Evolutionary conservation across 2,888 invertebrate species (phyloP), one percentile per base, ranked within the genome.

Genomic region (Deilephila elpenor): DNA sequence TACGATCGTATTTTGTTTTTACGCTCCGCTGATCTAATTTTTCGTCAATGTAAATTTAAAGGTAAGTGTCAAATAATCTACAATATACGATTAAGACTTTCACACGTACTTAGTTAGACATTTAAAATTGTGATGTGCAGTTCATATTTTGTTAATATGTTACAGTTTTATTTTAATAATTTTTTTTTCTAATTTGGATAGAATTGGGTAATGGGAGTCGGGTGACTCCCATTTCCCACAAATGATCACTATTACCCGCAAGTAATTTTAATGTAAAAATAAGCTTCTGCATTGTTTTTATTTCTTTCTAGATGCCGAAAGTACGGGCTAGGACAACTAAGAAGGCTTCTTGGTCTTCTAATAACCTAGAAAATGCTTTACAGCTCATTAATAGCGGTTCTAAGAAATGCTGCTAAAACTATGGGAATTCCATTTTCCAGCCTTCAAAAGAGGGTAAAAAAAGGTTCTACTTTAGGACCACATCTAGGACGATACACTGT

Each of bases 261-360:
- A 74, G 64, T 72, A 59, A 62, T 51, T 53, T 51, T 32, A 59
- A 37, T 51, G 32, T 74, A 25, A 5, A n/a, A 59, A 29, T 76
- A 61, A 51, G 25, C 37, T 74, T 75, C 74, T 75, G 72, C 75
- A 74, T 76, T 44, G 20, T 74, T 74, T 32, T 74, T 72, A 74
- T 76, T 74, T 76, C 34, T 75, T 78, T 77, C 71, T 75, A 81
- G 80, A 80, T 80, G 79, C 78, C 79, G 77, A 80, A 78, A 82
- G 75, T 78, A 74, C 75, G 76, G 6, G 74, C 72, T 62, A 76
- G 78, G 74, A 80, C 78, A 76, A 81, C 79, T 75, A 76, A 78
- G 75, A 82, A 83, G 76, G 80, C 79, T 80, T 77, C 75, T 75
- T 82, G 81, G 81, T 80, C 80, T 79, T 79, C 79, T 76, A 75